These are phyloP conservation scores for Brienomyrus brachyistius DNA, from an alignment of 2,113 vertebrate genomes.

Conservation along the genomic window DNA sequence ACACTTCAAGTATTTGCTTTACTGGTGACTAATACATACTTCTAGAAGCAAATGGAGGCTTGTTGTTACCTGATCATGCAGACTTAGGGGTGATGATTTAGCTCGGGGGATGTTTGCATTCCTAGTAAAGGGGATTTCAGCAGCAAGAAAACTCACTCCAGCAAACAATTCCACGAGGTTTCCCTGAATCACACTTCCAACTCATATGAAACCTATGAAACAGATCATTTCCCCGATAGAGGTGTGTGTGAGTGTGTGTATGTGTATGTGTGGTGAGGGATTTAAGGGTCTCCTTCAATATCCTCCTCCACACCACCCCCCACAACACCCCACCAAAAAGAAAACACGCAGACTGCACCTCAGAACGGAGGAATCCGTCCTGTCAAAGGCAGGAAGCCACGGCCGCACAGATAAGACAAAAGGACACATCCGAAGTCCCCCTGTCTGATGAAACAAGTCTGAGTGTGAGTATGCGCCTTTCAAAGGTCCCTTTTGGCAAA, in stretches of 20 bases:
- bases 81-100: not conserved
- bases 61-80: not conserved
- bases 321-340: not conserved
- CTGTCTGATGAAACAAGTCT: conserved; percentile 32
- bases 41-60: not conserved
- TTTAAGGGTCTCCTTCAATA: not conserved
- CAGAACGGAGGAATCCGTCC: not conserved
- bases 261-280: not conserved
- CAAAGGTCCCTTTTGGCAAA: not conserved
- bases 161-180: not conserved
- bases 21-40: not conserved
- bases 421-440: conserved; percentile 15
- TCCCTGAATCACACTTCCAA: not conserved
- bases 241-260: not conserved
- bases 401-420: conserved; percentile 12
- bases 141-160: not conserved
- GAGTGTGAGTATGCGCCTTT: conserved; percentile 30
- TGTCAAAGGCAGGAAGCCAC: conserved; percentile 21
- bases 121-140: not conserved
- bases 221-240: not conserved
- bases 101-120: not conserved
- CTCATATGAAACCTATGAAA: not conserved
- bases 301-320: not conserved
- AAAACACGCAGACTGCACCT: not conserved
- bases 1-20: not conserved